Evolutionary conservation across 2,888 invertebrate species (phyloP), one percentile per base, ranked within the genome.

Genomic region (Osedax fenrisi): DNA sequence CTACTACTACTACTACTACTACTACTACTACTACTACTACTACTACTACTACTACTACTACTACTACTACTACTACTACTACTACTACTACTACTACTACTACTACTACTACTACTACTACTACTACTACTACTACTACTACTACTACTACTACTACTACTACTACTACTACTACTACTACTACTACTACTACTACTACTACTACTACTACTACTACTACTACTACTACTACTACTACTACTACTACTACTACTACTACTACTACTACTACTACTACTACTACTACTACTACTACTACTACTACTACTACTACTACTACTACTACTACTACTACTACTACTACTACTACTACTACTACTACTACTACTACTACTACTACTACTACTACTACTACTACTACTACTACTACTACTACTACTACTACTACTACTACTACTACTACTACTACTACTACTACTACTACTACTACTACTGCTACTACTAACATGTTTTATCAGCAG

Each of bases 31-130:
- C 64, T 1, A 64, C 64, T 64, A 64, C 64, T 1, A 64, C 64
- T 64, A 64, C 1, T 64, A 1, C 64, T 64, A 64, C 64, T 64
- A 64, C 64, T 64, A 64, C 64, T 64, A 64, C 64, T 64, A 64
- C 64, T 64, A 64, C 64, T 64, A 64, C 64, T 64, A 64, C 64
- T 64, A 64, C 64, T 64, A 64, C 64, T 64, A 64, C 64, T 64
- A 64, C 64, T 64, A 64, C 64, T 64, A 64, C 64, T 64, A 64
- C 64, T 64, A 64, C 64, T 64, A 64, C 64, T 64, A 64, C 23
- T 64, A 23, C 64, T 64, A 64, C 64, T 64, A 64, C 23, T 21
- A 64, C 23, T 64, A 64, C 64, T 23, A 64, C 64, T 23, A 64
- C 64, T 64, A 64, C 64, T 64, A 64, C 64, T 64, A n/a, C 64